Evolutionary conservation across 1,140 invertebrate genomes (phyloP), one percentile per base, ranked within the genome.

Genomic region (Calephelis virginiensis): DNA sequence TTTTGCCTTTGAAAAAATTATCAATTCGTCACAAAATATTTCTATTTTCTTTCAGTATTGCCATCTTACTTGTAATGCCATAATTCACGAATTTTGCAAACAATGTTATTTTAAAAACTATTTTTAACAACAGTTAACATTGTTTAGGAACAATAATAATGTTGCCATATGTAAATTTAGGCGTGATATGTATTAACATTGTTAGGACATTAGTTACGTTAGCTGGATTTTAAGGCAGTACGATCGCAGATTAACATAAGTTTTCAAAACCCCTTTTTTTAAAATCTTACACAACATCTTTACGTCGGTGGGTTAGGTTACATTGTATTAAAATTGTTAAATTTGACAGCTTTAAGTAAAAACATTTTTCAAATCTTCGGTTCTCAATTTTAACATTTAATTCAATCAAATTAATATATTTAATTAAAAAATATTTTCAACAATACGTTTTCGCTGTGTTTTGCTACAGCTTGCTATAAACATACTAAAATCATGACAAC

Each of bases 181-280:
- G 50, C 50, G 50, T 56, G 50, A 56, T 56, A 56, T 37, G 50
- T 56, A 56, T 56, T 56, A 56, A 56, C 50, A 56, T 28, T 56
- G 10, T 56, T 56, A 56, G 17, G 17, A 28, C 10, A 56, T 56
- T 28, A 56, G 50, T 56, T 5, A 28, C 14, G 50, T 56, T 14
- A 43, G 40, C 0, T 43, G 50, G 10, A 6, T 56, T 56, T 50
- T 37, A 56, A 13, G 50, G 50, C 50, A 56, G 28, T 56, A 28
- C 50, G 17, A 56, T 11, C 11, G 8, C 8, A 49, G 14, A 0
- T 4, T 14, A 9, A 50, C 9, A 14, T 50, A 9, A 14, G 4
- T 14, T 17, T 50, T 50, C 8, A 50, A 43, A 43, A 5, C 8
- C 40, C 6, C 40, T 43, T 43, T 7, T 43, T 43, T 43, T 43